Percentiles rank a stretch among this genome's conserved stretches.
These are phyloP conservation scores for Hymenopus coronatus DNA, from an alignment of 2,888 invertebrate species.

Conservation along the genomic window DNA sequence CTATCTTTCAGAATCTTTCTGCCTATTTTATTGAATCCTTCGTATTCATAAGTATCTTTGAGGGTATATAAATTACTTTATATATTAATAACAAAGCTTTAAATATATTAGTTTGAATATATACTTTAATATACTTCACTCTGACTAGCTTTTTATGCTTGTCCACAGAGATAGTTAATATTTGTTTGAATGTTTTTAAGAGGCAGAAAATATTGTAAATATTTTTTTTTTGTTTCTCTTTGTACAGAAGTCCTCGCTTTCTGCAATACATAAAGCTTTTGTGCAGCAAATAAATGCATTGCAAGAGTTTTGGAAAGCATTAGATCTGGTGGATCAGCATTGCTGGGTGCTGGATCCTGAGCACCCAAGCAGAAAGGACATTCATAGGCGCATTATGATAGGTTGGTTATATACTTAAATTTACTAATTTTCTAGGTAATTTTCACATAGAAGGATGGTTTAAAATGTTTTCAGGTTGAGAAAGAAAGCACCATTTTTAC, in stretches of 20 bases:
- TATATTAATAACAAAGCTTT: too few species aligned
- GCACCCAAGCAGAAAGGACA: conserved; percentile 43
- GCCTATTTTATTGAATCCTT: too few species aligned
- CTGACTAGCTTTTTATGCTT: too few species aligned
- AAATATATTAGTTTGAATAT: too few species aligned
- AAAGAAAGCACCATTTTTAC: too few species aligned
- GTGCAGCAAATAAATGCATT: conserved; percentile 39
- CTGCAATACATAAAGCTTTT: conserved; percentile 9
- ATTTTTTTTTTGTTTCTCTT: not conserved
- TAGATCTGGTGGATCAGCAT: conserved; percentile 46
- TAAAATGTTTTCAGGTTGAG: too few species aligned
- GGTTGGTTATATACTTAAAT: conserved; percentile 38
- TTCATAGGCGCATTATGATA: conserved; percentile 46
- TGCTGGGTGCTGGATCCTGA: conserved; percentile 49
- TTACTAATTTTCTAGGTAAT: not conserved
- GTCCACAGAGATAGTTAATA: too few species aligned
- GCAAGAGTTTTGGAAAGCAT: conserved; percentile 46
- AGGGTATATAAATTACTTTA: too few species aligned
- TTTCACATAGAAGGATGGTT: not conserved
- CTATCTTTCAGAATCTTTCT: too few species aligned
- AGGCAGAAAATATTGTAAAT: not conserved
- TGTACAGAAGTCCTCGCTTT: not conserved
- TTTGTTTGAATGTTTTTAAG: too few species aligned
- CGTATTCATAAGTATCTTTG: too few species aligned
- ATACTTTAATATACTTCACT: too few species aligned